Evolutionary conservation across 2,888 invertebrate species (phyloP).

Genomic region (Pharmacophagus antenor): DNA sequence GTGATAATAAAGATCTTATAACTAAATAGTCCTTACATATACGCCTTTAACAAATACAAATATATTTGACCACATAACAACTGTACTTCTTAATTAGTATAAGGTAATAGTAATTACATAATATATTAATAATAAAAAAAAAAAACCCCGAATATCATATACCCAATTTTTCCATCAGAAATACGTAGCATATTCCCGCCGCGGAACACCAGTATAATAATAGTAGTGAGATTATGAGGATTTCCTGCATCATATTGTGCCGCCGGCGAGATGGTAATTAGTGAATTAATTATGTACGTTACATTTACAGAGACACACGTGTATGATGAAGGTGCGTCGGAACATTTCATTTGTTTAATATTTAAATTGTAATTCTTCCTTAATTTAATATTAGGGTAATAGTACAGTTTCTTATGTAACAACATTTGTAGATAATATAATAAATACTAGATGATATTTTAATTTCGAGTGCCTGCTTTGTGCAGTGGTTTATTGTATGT

Average conservation of each 20-base stretch:
- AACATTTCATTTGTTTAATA: slow-evolving; percentile 13
- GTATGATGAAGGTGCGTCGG: slow-evolving; percentile 3
- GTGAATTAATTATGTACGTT: slow-evolving; percentile 48
- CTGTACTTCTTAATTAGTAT: too few relatives aligned
- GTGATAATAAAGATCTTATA: too few relatives aligned
- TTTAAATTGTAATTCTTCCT: slow-evolving; percentile 28
- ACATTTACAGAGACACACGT: slow-evolving; percentile 18
- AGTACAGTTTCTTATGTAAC: background rate
- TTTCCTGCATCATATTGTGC: slow-evolving; percentile 56
- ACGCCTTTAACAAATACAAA: too few relatives aligned
- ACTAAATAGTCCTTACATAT: too few relatives aligned
- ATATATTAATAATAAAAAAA: too few relatives aligned
- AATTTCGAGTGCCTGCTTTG: too few relatives aligned
- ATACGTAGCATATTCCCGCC: slow-evolving; percentile 16
- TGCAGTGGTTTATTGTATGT: too few relatives aligned
- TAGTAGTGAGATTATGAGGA: slow-evolving; percentile 50
- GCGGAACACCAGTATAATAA: slow-evolving; percentile 6
- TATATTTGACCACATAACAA: too few relatives aligned
- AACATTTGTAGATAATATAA: background rate
- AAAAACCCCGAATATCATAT: too few relatives aligned
- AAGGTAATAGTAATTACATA: too few relatives aligned
- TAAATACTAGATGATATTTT: background rate
- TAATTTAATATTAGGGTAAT: slow-evolving; percentile 32
- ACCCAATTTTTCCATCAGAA: too few relatives aligned
- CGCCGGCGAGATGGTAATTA: slow-evolving; percentile 61